phyloP scores from a whole-genome alignment of 2,797 vertebrate species.

The Glyptemys insculpta region DNA sequence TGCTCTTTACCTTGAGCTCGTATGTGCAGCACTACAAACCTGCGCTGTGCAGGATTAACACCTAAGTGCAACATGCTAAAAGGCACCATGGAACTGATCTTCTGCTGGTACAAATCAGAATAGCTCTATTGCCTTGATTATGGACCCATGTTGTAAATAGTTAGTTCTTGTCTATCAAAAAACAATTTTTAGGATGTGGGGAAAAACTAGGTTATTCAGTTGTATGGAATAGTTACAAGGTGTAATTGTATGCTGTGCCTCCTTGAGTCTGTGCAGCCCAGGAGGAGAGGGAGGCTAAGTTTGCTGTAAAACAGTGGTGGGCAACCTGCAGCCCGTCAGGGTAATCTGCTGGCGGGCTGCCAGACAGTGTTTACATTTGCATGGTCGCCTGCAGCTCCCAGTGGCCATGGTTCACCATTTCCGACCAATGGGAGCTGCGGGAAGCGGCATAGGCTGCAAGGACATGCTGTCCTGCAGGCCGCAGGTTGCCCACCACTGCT shows the following conservation, averaged over 20 bases:
- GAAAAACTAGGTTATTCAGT: too few species aligned
- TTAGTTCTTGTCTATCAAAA: background rate
- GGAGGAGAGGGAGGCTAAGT: too few species aligned
- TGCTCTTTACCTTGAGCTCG: background rate
- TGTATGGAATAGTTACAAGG: background rate
- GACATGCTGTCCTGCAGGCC: too few species aligned
- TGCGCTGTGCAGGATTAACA: conserved; percentile 14
- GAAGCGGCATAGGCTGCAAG: too few species aligned
- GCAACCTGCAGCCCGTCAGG: too few species aligned
- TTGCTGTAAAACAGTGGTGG: background rate
- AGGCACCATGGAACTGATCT: conserved; percentile 6
- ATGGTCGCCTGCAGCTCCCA: too few species aligned
- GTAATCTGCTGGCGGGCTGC: too few species aligned
- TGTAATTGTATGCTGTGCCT: background rate
- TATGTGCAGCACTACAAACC: background rate
- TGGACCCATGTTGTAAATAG: background rate
- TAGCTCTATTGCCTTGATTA: background rate
- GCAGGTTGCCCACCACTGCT: too few species aligned
- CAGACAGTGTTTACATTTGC: too few species aligned
- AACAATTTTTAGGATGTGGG: background rate
- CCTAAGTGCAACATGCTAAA: background rate
- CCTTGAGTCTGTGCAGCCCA: background rate
- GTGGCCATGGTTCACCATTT: too few species aligned
- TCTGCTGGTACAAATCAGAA: background rate
- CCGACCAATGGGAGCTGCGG: too few species aligned